These are phyloP conservation scores for Melanotaenia pygmaea DNA, from an alignment of 2,797 vertebrate genomes.

Conservation along the genomic window DNA sequence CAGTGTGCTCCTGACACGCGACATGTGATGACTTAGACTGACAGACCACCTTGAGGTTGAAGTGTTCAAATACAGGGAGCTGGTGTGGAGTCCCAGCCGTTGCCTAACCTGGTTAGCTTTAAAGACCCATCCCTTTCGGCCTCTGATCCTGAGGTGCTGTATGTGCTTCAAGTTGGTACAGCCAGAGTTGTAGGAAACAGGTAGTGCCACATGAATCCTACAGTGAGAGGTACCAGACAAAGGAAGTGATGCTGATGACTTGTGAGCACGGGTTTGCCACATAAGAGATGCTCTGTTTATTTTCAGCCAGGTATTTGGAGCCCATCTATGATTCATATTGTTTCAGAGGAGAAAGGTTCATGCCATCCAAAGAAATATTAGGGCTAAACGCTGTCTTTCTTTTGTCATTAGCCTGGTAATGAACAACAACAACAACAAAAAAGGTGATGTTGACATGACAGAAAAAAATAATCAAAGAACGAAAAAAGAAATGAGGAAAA, in stretches of 20 bases:
- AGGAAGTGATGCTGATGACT: slow-evolving; percentile 70
- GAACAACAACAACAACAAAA: slow-evolving; percentile 44
- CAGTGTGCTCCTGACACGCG: slow-evolving; percentile 90
- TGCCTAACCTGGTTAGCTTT: slow-evolving; percentile 63
- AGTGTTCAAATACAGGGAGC: slow-evolving; percentile 82
- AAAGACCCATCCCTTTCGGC: slow-evolving; percentile 65
- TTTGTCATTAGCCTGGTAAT: slow-evolving; percentile 59
- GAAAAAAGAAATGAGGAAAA: slow-evolving; percentile 16
- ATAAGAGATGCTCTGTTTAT: slow-evolving; percentile 81
- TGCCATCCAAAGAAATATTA: slow-evolving; percentile 46
- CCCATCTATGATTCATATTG: slow-evolving; percentile 82
- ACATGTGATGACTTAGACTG: slow-evolving; percentile 88
- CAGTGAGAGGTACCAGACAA: slow-evolving; percentile 73
- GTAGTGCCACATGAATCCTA: slow-evolving; percentile 75
- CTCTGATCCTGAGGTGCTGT: slow-evolving; percentile 74
- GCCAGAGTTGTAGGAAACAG: slow-evolving; percentile 39
- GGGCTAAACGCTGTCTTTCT: slow-evolving; percentile 25
- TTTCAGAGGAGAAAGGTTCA: slow-evolving; percentile 40
- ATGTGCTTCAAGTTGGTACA: slow-evolving; percentile 59
- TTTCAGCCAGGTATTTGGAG: slow-evolving; percentile 82
- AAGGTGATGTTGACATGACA: slow-evolving; percentile 9
- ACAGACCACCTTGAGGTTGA: slow-evolving; percentile 86
- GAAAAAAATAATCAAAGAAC: neutral
- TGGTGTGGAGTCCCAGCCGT: slow-evolving; percentile 75
- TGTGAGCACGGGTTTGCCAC: slow-evolving; percentile 80